phyloP scores from a whole-genome alignment of 1,140 invertebrate species.

The Solenopsis invicta region DNA sequence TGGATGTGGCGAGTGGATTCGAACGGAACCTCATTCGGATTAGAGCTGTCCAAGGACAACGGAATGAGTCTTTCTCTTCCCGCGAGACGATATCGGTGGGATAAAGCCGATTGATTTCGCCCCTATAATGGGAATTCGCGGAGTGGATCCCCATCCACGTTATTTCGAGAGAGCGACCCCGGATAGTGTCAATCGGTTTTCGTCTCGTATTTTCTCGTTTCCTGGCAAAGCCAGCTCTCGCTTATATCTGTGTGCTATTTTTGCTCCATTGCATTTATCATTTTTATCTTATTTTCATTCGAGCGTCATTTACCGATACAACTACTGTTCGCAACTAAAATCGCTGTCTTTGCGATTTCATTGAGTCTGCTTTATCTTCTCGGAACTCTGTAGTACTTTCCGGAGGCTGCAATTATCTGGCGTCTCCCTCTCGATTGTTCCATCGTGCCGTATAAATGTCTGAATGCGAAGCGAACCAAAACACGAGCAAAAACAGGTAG shows the following conservation, averaged over 20 bases:
- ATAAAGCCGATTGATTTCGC: conserved; percentile 85
- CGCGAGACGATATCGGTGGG: conserved; percentile 80
- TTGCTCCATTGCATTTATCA: neutral
- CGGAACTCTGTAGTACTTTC: conserved; percentile 50
- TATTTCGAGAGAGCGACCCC: conserved; percentile 46
- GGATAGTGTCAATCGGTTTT: conserved; percentile 57
- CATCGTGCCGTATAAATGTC: neutral
- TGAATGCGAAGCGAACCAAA: neutral
- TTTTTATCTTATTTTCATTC: conserved; percentile 9
- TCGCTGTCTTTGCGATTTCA: neutral
- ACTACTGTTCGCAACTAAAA: neutral
- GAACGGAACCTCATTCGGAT: conserved; percentile 81
- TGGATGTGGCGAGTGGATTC: conserved; percentile 51
- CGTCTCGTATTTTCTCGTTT: conserved; percentile 33
- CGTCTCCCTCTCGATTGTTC: conserved; percentile 68
- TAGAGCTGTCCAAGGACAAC: conserved; percentile 67
- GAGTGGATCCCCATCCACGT: conserved; percentile 26
- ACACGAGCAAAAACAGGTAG: neutral
- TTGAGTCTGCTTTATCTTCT: conserved; percentile 1
- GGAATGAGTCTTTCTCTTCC: conserved; percentile 73
- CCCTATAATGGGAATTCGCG: conserved; percentile 82
- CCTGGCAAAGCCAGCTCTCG: neutral
- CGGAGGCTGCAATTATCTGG: conserved; percentile 76
- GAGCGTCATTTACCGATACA: neutral
- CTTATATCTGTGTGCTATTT: neutral